phyloP scores from a whole-genome alignment of 2,113 vertebrate genomes.

The Irena cyanogastra region DNA sequence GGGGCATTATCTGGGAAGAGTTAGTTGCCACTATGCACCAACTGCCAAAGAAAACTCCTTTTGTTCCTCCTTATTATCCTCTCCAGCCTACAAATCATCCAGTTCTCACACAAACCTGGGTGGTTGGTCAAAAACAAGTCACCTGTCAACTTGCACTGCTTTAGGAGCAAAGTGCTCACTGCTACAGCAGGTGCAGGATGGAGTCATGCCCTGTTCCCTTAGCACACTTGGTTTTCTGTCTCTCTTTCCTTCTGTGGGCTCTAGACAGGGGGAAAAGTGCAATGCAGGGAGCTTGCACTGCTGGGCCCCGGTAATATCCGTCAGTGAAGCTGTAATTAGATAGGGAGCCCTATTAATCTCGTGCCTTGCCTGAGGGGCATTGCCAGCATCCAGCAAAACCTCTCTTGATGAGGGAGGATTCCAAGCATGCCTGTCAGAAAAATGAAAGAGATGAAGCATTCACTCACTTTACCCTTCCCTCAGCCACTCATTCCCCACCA shows the following conservation, averaged over 20 bases:
- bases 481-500: background rate
- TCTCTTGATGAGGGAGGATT: conserved; percentile 67
- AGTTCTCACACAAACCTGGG: background rate
- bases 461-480: conserved; percentile 6
- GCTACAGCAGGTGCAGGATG: conserved; percentile 21
- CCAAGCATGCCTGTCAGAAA: conserved; percentile 60
- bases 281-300: conserved; percentile 54
- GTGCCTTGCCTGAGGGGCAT: conserved; percentile 62
- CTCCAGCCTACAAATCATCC: conserved; percentile 34
- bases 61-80: conserved; percentile 65
- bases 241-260: conserved; percentile 35
- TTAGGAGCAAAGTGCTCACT: conserved; percentile 7
- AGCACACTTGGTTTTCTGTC: background rate
- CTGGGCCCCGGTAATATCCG: conserved; percentile 78
- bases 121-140: conserved; percentile 26
- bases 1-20: background rate
- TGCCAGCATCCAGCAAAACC: conserved; percentile 67
- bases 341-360: conserved; percentile 74
- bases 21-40: conserved; percentile 33
- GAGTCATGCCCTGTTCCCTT: conserved; percentile 4
- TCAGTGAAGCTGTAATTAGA: conserved; percentile 82
- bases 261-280: conserved; percentile 56
- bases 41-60: conserved; percentile 61
- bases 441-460: conserved; percentile 49
- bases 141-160: background rate